phyloP scores from a whole-genome alignment of 2,888 invertebrate species.

The Plagodis pulveraria region DNA sequence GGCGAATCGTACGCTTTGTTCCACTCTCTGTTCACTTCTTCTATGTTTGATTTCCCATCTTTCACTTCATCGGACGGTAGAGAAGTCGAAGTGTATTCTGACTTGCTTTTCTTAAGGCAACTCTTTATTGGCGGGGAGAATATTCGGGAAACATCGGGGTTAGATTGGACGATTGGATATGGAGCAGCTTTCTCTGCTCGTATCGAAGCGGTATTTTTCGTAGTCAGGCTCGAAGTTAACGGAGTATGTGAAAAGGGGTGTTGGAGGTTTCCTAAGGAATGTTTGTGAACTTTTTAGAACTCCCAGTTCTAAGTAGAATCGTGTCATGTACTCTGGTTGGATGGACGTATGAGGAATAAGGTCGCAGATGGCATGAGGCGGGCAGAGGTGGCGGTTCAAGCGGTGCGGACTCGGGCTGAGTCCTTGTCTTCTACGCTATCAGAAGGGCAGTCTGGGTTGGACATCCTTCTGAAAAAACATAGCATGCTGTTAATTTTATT shows the following conservation, averaged over 20 bases:
- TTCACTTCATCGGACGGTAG: conserved; percentile 69
- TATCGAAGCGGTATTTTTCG: conserved; percentile 57
- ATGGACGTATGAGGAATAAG: conserved; percentile 61
- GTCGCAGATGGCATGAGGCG: conserved; percentile 69
- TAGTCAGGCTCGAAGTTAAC: conserved; percentile 69
- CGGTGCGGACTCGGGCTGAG: conserved; percentile 55
- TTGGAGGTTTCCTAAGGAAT: conserved; percentile 48
- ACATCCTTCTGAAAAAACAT: conserved; percentile 46
- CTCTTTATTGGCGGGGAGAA: conserved; percentile 75
- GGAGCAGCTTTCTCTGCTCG: conserved; percentile 67
- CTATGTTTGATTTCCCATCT: conserved; percentile 64
- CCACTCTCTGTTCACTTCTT: conserved; percentile 71
- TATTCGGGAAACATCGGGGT: conserved; percentile 70
- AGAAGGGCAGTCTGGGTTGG: conserved; percentile 70
- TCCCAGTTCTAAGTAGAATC: conserved; percentile 85
- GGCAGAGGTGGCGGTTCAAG: conserved; percentile 47
- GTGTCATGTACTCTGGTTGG: conserved; percentile 67
- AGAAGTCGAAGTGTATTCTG: conserved; percentile 62
- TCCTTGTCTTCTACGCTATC: conserved; percentile 79
- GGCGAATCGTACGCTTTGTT: conserved; percentile 68
- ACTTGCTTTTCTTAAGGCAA: conserved; percentile 72
- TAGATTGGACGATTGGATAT: conserved; percentile 74
- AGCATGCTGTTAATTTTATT: neutral
- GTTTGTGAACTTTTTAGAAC: conserved; percentile 57
- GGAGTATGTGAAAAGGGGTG: conserved; percentile 63